These are phyloP conservation scores for Aviceda subcristata DNA, from an alignment of 2,113 vertebrate species.

Conservation along the genomic window DNA sequence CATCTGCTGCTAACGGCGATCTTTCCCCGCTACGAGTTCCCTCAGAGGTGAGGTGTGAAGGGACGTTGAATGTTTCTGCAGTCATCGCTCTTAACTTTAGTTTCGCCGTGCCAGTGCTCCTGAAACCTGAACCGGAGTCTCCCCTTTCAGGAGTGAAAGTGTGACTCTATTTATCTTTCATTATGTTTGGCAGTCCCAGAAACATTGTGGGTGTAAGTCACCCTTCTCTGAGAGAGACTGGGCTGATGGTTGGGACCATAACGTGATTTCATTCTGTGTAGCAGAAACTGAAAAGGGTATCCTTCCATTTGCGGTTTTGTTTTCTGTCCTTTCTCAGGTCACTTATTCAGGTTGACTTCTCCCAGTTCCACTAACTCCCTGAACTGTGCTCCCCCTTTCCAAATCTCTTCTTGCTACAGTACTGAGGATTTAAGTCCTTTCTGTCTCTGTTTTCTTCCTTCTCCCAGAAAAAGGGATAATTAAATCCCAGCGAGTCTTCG, in stretches of 20 bases:
- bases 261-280: rapidly evolving
- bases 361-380: background rate
- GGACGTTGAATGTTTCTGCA: background rate
- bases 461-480: conserved; percentile 86
- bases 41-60: background rate
- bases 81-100: rapidly evolving
- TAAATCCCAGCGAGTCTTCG: conserved; percentile 79
- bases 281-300: background rate
- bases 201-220: rapidly evolving
- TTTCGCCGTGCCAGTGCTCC: rapidly evolving
- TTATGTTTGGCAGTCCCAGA: rapidly evolving
- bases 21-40: background rate
- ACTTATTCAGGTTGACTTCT: background rate
- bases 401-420: background rate
- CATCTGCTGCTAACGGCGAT: background rate
- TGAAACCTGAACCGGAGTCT: background rate
- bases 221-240: background rate
- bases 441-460: background rate
- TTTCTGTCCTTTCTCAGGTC: background rate
- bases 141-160: background rate
- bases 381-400: no score
- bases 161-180: rapidly evolving
- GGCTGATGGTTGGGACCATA: background rate
- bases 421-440: background rate
- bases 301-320: background rate